These are phyloP conservation scores for Oeneis ivallda DNA, from an alignment of 2,888 invertebrate species.

Conservation along the genomic window DNA sequence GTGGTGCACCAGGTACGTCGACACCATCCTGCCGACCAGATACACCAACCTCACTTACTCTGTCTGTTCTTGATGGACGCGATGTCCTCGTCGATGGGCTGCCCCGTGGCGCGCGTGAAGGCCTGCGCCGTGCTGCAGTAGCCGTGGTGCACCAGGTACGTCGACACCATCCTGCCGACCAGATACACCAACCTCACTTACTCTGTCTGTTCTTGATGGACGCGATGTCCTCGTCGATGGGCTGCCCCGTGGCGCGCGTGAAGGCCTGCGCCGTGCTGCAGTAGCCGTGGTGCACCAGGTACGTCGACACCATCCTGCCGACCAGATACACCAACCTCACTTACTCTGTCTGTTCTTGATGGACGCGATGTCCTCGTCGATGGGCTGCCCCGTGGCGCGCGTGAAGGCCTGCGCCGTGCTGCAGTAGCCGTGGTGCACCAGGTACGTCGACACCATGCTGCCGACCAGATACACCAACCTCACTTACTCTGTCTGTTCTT, in stretches of 20 bases:
- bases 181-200: neutral
- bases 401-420: slow-evolving; percentile 97
- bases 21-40: slow-evolving; percentile 90
- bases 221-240: slow-evolving; percentile 94
- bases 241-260: slow-evolving; percentile 93
- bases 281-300: slow-evolving; percentile 98
- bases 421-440: slow-evolving; percentile 99
- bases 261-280: slow-evolving; percentile 98
- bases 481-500: slow-evolving; percentile 86
- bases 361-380: slow-evolving; percentile 95
- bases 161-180: slow-evolving; percentile 94
- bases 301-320: slow-evolving; percentile 97
- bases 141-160: slow-evolving; percentile 98
- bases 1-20: slow-evolving; percentile 98
- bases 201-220: slow-evolving; percentile 94
- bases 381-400: slow-evolving; percentile 92
- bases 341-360: slow-evolving; percentile 90
- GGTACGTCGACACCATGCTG: slow-evolving; percentile 98
- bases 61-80: slow-evolving; percentile 95
- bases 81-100: slow-evolving; percentile 95
- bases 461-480: slow-evolving; percentile 42
- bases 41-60: neutral
- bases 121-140: slow-evolving; percentile 98
- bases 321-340: neutral
- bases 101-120: slow-evolving; percentile 94